Conservation (phyloP, 2,113 vertebrate genomes). For the Marcusenius ussheri region DNA sequence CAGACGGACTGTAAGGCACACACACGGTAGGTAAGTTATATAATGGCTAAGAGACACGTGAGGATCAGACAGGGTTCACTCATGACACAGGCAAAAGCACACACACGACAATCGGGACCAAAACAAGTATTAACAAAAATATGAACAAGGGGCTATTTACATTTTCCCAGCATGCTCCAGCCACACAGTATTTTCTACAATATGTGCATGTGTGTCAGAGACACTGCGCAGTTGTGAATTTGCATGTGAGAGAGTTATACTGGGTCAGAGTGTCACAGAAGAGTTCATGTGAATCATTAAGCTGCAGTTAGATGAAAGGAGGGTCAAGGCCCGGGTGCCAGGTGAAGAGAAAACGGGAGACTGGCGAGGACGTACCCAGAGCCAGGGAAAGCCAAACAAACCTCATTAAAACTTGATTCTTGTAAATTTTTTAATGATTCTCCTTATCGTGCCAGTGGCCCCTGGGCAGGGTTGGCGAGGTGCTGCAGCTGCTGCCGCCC, state of each 20-base stretch:
- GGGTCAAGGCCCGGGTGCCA: not conserved
- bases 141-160: not conserved
- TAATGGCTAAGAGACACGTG: not conserved
- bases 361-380: not conserved
- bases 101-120: not conserved
- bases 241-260: not conserved
- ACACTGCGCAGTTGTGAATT: not conserved
- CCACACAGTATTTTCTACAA: not conserved
- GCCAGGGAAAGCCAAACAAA: constrained; percentile 35
- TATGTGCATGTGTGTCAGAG: not conserved
- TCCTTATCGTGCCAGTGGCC: constrained; percentile 34
- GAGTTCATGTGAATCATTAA: not conserved
- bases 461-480: constrained; percentile 24
- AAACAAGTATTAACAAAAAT: not conserved
- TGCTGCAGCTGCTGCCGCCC: not conserved
- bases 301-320: not conserved
- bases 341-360: not conserved
- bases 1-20: not conserved
- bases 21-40: not conserved
- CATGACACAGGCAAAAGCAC: not conserved
- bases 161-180: not conserved
- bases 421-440: constrained; percentile 45
- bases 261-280: not conserved
- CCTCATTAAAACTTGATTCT: constrained; percentile 54
- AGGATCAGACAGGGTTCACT: not conserved